A percentile compares a stretch with the other conserved stretches of the same genome.
phyloP scores from a whole-genome alignment of 2,888 invertebrate genomes.

The Meandrusa payeni region DNA sequence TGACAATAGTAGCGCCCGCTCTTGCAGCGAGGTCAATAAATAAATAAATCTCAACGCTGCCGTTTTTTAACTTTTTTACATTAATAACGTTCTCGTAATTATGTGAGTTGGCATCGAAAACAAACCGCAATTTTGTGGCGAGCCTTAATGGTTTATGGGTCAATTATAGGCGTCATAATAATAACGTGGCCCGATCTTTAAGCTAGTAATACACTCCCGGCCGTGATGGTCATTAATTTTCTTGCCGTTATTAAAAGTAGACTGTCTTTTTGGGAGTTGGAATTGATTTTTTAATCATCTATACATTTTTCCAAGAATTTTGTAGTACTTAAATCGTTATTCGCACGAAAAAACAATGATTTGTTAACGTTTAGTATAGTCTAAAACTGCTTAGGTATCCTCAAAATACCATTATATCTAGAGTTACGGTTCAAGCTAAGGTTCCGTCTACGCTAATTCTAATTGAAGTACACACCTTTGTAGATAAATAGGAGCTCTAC shows the following conservation, averaged over 20 bases:
- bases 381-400: no score
- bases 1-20: slow-evolving; percentile 38
- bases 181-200: slow-evolving; percentile 42
- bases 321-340: no score
- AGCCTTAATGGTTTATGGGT: slow-evolving; percentile 66
- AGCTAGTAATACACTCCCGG: slow-evolving; percentile 33
- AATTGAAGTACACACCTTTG: no score
- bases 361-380: no score
- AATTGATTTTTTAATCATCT: slow-evolving; percentile 21
- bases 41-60: slow-evolving; percentile 70
- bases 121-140: slow-evolving; percentile 70
- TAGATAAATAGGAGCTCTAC: no score
- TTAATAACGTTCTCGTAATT: slow-evolving; percentile 65
- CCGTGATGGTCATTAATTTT: slow-evolving; percentile 35
- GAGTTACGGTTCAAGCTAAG: no score
- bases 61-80: slow-evolving; percentile 61
- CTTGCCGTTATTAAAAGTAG: slow-evolving; percentile 35
- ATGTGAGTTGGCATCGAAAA: slow-evolving; percentile 70
- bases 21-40: slow-evolving; percentile 62
- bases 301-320: slow-evolving; percentile 11
- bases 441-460: no score
- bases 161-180: slow-evolving; percentile 76
- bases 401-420: no score
- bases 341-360: no score
- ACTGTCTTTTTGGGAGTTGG: slow-evolving; percentile 12